Evolutionary conservation across 2,888 invertebrate genomes (phyloP), one percentile per base, ranked within the genome.

Genomic region (Junonia oenone): DNA sequence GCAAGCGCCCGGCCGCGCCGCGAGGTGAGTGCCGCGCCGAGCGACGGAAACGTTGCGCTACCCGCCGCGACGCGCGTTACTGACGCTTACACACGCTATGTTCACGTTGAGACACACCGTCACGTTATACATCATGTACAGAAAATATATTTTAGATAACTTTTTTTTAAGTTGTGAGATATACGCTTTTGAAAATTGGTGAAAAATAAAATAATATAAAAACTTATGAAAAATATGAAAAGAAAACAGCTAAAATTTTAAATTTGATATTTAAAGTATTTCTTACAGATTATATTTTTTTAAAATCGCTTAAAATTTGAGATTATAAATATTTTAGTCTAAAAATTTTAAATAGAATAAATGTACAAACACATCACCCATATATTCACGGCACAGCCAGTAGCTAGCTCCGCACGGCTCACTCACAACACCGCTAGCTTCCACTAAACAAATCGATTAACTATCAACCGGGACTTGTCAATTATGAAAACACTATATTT

Each of bases 1-100:
- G 91, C 75, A 91, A 90, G 78, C 55, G 85, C 87, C 68, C 76
- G 91, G 72, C 91, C 92, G 68, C 85, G 85, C 94, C 95, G 65
- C 91, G 94, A 92, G 95, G 95, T 95, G 92, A 93, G 90, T 79
- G 58, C 61, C 74, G 68, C 62, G 67, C 61, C 66, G 63, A 17
- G 17, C 38, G 38, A 58, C 69, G 86, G 80, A 84, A 83, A 85
- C 87, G 88, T 84, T 78, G 83, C 86, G 76, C 68, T 80, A 73
- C 72, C 67, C 70, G 61, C 67, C 46, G 45, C 52, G 37, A 40
- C 26, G n/a, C 26, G n/a, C 31, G 22, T 46, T 38, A 17, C 11
- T 35, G 51, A 29, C 53, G 27, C 57, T 22, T 37, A 47, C 46
- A n/a, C n/a, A n/a, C n/a, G n/a, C n/a, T n/a, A n/a, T n/a, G n/a